These are phyloP conservation scores for Steinernema feltiae DNA, from an alignment of 1,140 invertebrate genomes.

Conservation along the genomic window DNA sequence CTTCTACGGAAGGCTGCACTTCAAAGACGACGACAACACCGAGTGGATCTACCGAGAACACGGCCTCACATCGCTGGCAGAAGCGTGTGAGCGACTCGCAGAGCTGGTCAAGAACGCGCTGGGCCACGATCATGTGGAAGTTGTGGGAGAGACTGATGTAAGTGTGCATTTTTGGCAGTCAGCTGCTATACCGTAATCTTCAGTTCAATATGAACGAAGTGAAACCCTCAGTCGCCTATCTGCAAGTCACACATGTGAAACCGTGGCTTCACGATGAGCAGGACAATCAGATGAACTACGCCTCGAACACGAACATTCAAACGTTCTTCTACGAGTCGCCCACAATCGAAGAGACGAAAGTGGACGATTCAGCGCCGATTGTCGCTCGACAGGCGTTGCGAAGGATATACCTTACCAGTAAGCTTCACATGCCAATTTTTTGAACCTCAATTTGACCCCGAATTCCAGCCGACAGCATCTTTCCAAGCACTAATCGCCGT, in stretches of 20 bases:
- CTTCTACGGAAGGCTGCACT: constrained; percentile 69
- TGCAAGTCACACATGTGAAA: constrained; percentile 38
- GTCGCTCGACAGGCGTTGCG: constrained; percentile 26
- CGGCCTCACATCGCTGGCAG: constrained; percentile 82
- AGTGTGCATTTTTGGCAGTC: constrained; percentile 18
- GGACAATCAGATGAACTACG: constrained; percentile 3
- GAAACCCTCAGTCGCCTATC: constrained; percentile 65
- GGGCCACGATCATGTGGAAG: constrained; percentile 44
- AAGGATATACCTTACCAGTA: constrained; percentile 21
- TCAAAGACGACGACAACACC: constrained; percentile 72
- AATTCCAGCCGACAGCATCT: constrained; percentile 19
- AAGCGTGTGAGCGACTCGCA: constrained; percentile 75
- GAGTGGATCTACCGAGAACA: constrained; percentile 94
- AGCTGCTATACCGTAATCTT: constrained; percentile 28
- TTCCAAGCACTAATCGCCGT: constrained; percentile 29
- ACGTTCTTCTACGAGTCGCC: constrained; percentile 31
- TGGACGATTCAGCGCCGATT: constrained; percentile 4
- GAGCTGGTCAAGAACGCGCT: constrained; percentile 36
- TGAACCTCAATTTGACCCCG: too few species aligned
- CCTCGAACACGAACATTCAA: constrained; percentile 21
- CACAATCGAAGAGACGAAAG: constrained; percentile 20
- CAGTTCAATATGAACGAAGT: constrained; percentile 71
- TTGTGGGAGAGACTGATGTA: constrained; percentile 35
- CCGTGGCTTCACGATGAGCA: constrained; percentile 16
- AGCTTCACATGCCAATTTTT: too few species aligned